Evolutionary conservation across 2,113 vertebrate species (phyloP).

Genomic region (Cisticola juncidis): DNA sequence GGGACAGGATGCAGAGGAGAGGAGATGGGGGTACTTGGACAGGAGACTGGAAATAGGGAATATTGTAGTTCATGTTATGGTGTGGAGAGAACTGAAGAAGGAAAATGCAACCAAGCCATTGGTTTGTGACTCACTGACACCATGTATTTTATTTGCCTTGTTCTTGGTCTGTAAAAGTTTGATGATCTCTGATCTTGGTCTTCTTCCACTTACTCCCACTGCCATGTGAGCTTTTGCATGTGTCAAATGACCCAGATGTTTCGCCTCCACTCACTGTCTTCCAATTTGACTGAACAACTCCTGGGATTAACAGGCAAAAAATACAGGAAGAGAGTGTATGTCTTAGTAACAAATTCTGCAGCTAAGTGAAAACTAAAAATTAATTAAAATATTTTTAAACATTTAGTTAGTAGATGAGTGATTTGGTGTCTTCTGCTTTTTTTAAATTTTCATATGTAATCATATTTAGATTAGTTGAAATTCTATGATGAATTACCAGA

Average conservation of each 20-base stretch:
- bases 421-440: not conserved
- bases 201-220: not conserved
- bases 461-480: not conserved
- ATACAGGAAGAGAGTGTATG: not conserved
- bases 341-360: not conserved
- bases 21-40: not conserved
- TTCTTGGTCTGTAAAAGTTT: not conserved
- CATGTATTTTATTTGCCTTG: not conserved
- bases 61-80: not conserved
- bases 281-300: not conserved
- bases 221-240: not conserved
- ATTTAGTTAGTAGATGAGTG: not conserved
- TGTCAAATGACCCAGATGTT: not conserved
- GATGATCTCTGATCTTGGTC: not conserved
- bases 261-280: not conserved
- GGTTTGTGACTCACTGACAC: not conserved
- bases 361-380: not conserved
- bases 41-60: not conserved
- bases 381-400: not conserved
- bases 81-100: not conserved
- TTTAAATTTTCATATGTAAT: not conserved
- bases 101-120: not conserved
- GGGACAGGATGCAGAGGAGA: not conserved
- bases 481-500: not conserved
- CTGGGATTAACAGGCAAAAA: not conserved